Base-by-base conservation (phyloP, 2,113 vertebrate species). In the Balaeniceps rex region DNA sequence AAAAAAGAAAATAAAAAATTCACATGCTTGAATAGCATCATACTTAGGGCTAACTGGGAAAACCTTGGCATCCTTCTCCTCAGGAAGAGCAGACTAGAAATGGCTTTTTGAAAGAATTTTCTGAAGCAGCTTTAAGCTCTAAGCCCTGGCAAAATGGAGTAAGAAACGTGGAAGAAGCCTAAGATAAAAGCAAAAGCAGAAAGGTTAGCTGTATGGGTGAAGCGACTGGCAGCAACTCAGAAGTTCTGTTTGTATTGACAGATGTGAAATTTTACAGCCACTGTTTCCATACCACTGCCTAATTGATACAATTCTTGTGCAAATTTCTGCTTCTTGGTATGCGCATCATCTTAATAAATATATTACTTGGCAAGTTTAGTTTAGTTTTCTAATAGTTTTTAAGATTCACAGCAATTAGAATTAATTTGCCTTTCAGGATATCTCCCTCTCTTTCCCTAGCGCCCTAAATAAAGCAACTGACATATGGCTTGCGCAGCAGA, bases 371-470 rank as follows among this genome's bases (percentile, higher is more conserved):
- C 52, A 95, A 92, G 33, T 88, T 52, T 49, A 92, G 33, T 88
- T 52, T 49, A 75, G n/a, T n/a, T 52, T 65, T 94, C 90, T 82
- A 90, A 63, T 61, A 77, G 54, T 77, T 84, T 83, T 65, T 70
- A 71, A 92, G 65, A 90, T 86, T 95, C 38, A 71, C 58, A 72
- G 83, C 55, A 90, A 79, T 91, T 93, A 92, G 78, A 92, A 87
- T 51, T 91, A 83, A 88, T 93, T 94, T 97, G 38, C 42, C 84
- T 94, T 88, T 93, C 26, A 74, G 28, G 47, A 61, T n/a, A 25
- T 34, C 15, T 64, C 15, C 14, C 55, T 90, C 70, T 79, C 47
- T 74, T 61, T 88, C 92, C 58, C 58, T 89, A 87, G 46, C 18
- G 13, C 46, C 40, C 70, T 77, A 64, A 93, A 95, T 78, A 93